Percentiles rank a stretch among this genome's conserved stretches.
Evolutionary conservation across 2,888 invertebrate species (phyloP).

Genomic region (Drosophila formosana): DNA sequence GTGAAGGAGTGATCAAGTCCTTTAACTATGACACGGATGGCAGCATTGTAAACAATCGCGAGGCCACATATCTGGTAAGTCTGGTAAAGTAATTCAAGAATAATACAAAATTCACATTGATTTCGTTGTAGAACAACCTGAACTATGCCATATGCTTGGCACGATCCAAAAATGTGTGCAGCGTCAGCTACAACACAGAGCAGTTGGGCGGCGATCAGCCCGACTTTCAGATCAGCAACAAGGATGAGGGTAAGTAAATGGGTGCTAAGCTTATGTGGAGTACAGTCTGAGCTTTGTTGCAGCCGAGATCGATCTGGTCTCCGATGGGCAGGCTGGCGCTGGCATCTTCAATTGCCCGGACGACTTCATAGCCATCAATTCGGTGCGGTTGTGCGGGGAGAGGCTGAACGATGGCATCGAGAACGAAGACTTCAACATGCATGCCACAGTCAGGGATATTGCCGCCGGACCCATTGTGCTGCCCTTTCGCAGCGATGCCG

Average conservation of each 20-base stretch:
- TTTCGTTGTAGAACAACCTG: slow-evolving; percentile 88
- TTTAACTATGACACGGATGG: slow-evolving; percentile 90
- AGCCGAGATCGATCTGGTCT: slow-evolving; percentile 88
- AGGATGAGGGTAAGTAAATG: slow-evolving; percentile 87
- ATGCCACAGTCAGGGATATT: slow-evolving; percentile 90
- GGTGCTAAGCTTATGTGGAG: no score
- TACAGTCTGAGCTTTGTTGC: slow-evolving; percentile 34
- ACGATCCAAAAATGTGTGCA: slow-evolving; percentile 88
- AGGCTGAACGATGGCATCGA: slow-evolving; percentile 89
- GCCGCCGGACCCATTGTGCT: slow-evolving; percentile 90
- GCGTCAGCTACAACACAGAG: slow-evolving; percentile 87
- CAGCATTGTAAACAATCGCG: slow-evolving; percentile 86
- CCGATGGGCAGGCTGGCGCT: slow-evolving; percentile 90
- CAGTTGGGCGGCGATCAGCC: slow-evolving; percentile 85
- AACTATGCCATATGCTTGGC: slow-evolving; percentile 91
- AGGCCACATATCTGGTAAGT: slow-evolving; percentile 88
- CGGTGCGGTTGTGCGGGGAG: slow-evolving; percentile 90
- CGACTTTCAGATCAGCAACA: slow-evolving; percentile 89
- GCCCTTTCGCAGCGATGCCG: slow-evolving; percentile 89
- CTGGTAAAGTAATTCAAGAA: background rate
- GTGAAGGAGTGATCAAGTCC: slow-evolving; percentile 88
- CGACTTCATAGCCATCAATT: slow-evolving; percentile 90
- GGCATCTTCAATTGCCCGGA: slow-evolving; percentile 91
- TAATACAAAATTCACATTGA: background rate
- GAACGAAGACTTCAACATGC: slow-evolving; percentile 87